Evolutionary conservation across 2,113 vertebrate genomes (phyloP), one percentile per base, ranked within the genome.

Genomic region (Vulpes vulpes): DNA sequence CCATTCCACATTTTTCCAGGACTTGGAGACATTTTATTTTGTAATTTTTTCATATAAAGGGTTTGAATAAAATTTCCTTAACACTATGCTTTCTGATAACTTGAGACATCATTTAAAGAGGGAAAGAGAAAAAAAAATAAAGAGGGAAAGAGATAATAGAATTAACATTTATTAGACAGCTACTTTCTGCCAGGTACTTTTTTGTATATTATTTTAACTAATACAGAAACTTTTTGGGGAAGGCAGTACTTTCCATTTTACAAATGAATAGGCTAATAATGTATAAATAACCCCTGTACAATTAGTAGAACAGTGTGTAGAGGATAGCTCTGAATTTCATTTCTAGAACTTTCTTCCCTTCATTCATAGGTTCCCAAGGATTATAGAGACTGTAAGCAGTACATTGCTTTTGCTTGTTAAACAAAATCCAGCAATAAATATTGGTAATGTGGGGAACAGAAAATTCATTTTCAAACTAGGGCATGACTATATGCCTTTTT

Each of bases 61-160:
- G 5, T 84, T 95, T 95, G 14, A 92, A 17, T 94, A 84, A 76
- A 96, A 35, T 96, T 93, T 93, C 43, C 59, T 89, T 59, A 93
- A 74, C 6, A 86, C 16, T 80, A 3, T 89, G 32, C 11, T 78
- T 85, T 80, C 55, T 73, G 62, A 59, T 79, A 64, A 51, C 8
- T 87, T 49, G 9, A 59, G 17, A 79, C 83, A 5, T 57, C 35
- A 73, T 65, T 88, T 91, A 96, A 93, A 90, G 1, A 8, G 11
- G 10, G 10, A 11, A 90, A 17, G 16, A 94, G 11, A 71, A 35
- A 35, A 35, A 35, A 35, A 35, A 35, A 35, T 91, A 96, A 93
- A 90, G 1, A 8, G 11, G 10, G 10, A 11, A 90, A 17, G 16
- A 94, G 11, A 71, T 43, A 92, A 60, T 38, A 55, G 27, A 65